phyloP scores from a whole-genome alignment of 1,140 invertebrate genomes.

The Harlomillsia oculata region DNA sequence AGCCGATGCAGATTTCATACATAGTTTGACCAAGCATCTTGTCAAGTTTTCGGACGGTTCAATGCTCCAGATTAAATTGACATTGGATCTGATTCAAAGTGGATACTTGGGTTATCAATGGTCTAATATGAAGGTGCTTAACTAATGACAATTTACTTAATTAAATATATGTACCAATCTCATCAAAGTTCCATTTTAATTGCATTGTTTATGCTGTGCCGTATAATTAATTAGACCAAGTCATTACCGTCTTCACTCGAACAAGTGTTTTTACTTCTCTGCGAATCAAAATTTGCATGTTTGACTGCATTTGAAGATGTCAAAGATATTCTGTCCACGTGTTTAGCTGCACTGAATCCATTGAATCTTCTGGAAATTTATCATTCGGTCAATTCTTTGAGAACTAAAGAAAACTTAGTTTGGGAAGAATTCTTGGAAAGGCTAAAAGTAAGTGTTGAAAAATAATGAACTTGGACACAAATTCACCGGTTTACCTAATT shows the following conservation, averaged over 20 bases:
- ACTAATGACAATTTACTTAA: not conserved
- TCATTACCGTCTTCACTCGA: slow-evolving; percentile 77
- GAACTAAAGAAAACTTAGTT: slow-evolving; percentile 63
- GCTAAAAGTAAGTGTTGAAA: slow-evolving; percentile 56
- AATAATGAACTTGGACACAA: not conserved
- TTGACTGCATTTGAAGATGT: slow-evolving; percentile 81
- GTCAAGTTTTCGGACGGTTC: slow-evolving; percentile 72
- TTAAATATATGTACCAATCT: not conserved
- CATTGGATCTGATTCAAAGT: slow-evolving; percentile 84
- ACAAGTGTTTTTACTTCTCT: slow-evolving; percentile 86
- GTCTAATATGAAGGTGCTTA: slow-evolving; percentile 70
- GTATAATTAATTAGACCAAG: slow-evolving; percentile 37
- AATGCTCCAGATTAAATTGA: slow-evolving; percentile 82
- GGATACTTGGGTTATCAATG: slow-evolving; percentile 89
- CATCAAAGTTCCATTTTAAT: no score
- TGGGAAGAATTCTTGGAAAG: slow-evolving; percentile 81
- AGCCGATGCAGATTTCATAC: no score
- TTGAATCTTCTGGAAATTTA: slow-evolving; percentile 83
- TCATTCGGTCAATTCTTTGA: slow-evolving; percentile 80
- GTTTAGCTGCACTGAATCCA: slow-evolving; percentile 80
- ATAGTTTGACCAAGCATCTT: no score
- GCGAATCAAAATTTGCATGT: slow-evolving; percentile 86
- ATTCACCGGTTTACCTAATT: not conserved
- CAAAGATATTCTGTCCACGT: slow-evolving; percentile 69
- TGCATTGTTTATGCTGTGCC: no score